Evolutionary conservation across 2,888 invertebrate genomes (phyloP), one percentile per base, ranked within the genome.

Genomic region (Formica aserva): DNA sequence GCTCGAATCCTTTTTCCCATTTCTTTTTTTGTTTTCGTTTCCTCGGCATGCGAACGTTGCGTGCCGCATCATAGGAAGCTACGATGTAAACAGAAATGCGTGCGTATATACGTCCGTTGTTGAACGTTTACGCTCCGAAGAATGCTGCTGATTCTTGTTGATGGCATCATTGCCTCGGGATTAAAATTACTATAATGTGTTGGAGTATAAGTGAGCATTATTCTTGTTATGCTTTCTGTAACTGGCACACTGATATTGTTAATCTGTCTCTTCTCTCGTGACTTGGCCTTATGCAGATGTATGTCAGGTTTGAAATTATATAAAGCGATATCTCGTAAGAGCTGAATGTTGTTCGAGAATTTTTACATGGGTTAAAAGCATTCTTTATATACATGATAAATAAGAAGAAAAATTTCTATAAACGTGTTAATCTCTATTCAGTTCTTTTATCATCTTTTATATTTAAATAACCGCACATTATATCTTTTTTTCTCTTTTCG

Each of bases 31-130:
- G 0, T 52, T 52, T 52, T 72, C 60, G 9, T 63, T 66, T 82
- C 48, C 45, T 8, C 29, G 55, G 5, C 22, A 35, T 65, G 63
- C 63, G 69, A 69, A 38, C 66, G 48, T 66, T 66, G 77, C 77
- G 55, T 77, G 69, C 41, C 6, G 57, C 77, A 38, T 55, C 69
- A 52, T 57, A 77, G 77, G 55, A 77, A 69, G 77, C 57, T 41
- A 29, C 75, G 81, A 76, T 81, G 65, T 75, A 75, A 74, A 80
- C 80, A 80, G 62, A 74, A 81, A 62, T 55, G 75, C 75, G 74
- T 81, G 45, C 74, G 22, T 65, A 32, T 32, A 32, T 32, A 65
- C 71, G 45, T 67, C 45, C 57, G 45, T 75, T 69, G 69, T 22
- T 35, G 75, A 76, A 29, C 45, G 32, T 45, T 67, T 67, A 32